Percentiles rank a stretch among this genome's conserved stretches.
phyloP scores from a whole-genome alignment of 2,113 vertebrate genomes.

The Semicossyphus pulcher region DNA sequence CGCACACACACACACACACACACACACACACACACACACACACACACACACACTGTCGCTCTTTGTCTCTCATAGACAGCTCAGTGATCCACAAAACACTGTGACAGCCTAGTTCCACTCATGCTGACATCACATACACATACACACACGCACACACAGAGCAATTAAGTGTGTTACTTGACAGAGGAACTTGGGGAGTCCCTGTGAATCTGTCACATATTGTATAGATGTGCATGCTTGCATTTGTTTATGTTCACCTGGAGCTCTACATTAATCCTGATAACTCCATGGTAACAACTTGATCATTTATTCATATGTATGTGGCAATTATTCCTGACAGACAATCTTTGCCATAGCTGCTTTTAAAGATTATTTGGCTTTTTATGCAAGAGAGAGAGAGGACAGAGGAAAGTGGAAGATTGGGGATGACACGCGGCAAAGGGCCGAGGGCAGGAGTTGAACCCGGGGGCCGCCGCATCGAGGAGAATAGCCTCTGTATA shows the following conservation, averaged over 20 bases:
- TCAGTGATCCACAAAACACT: constrained; percentile 65
- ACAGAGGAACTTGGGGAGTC: constrained; percentile 20
- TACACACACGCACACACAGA: background rate
- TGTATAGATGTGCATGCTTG: background rate
- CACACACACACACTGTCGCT: background rate
- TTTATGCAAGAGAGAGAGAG: too few species aligned
- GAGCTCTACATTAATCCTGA: background rate
- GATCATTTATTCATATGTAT: background rate
- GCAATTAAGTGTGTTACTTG: constrained; percentile 33
- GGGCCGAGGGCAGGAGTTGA: too few species aligned
- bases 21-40: background rate
- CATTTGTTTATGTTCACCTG: background rate
- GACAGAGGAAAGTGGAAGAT: too few species aligned
- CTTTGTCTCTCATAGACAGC: constrained; percentile 54
- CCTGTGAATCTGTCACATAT: constrained; percentile 6
- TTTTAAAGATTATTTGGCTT: too few species aligned
- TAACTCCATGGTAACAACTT: background rate
- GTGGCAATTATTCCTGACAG: too few species aligned
- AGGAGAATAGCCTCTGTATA: too few species aligned
- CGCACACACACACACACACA: background rate
- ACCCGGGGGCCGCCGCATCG: too few species aligned
- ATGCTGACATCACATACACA: constrained; percentile 23
- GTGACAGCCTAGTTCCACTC: constrained; percentile 55
- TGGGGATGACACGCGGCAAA: too few species aligned
- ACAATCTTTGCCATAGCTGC: too few species aligned